Evolutionary conservation across 2,888 invertebrate species (phyloP).

Genomic region (Sphaerophoria taeniata): DNA sequence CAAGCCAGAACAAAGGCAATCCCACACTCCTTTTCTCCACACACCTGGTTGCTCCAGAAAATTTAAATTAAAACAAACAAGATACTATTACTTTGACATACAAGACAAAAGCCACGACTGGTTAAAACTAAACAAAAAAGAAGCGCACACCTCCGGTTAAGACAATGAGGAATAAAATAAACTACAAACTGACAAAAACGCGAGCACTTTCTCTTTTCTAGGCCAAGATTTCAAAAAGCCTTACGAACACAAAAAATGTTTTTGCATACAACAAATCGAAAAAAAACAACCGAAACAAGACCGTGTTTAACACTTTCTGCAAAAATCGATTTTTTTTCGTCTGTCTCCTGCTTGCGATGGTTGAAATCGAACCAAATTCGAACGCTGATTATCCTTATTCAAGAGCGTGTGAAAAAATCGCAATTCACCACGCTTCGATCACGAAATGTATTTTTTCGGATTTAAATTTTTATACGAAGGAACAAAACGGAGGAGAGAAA

Average conservation of each 20-base stretch:
- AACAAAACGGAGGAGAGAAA: constrained; percentile 56
- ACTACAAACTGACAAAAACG: constrained; percentile 60
- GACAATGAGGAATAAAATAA: constrained; percentile 55
- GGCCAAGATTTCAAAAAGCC: constrained; percentile 54
- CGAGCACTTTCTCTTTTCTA: constrained; percentile 73
- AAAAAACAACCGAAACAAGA: constrained; percentile 12
- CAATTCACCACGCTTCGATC: constrained; percentile 49
- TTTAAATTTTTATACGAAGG: not conserved
- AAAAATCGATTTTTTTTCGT: constrained; percentile 33
- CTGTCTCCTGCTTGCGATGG: not conserved
- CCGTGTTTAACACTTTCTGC: constrained; percentile 59
- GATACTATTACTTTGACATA: constrained; percentile 51
- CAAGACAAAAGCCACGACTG: constrained; percentile 47
- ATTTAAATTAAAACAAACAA: constrained; percentile 43
- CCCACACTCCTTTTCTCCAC: constrained; percentile 56
- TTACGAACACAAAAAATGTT: constrained; percentile 24
- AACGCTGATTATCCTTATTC: constrained; percentile 56
- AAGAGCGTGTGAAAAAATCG: constrained; percentile 68
- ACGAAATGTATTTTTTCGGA: constrained; percentile 40
- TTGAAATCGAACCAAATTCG: constrained; percentile 25
- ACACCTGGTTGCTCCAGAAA: constrained; percentile 64
- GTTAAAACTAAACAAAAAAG: constrained; percentile 32
- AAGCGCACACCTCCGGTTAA: constrained; percentile 39
- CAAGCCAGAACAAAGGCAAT: constrained; percentile 43
- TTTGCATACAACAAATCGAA: constrained; percentile 49